Evolutionary conservation across 2,888 invertebrate species (phyloP).

Genomic region (Aspidiotus destructor): DNA sequence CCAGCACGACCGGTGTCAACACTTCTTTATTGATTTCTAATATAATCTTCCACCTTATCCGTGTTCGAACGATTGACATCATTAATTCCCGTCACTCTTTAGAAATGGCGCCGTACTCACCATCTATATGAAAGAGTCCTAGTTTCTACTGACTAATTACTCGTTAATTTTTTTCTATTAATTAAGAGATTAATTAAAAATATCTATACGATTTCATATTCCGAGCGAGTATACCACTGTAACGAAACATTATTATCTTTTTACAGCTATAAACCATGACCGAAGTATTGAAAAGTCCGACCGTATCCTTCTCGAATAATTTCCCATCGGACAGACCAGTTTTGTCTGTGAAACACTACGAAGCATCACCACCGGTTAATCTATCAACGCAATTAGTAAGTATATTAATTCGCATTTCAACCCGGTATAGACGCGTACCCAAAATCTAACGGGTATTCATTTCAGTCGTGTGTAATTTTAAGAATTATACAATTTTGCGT

Average conservation of each 20-base stretch:
- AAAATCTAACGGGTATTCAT: too few species aligned
- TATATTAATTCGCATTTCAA: neutral
- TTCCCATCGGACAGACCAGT: conserved; percentile 15
- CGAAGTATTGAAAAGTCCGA: conserved; percentile 15
- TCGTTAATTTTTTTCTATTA: neutral
- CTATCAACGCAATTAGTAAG: conserved; percentile 31
- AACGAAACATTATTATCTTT: neutral
- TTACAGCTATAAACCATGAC: conserved; percentile 13
- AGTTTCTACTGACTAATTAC: neutral
- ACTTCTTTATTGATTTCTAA: too few species aligned
- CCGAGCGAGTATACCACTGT: neutral
- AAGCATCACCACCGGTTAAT: conserved; percentile 34
- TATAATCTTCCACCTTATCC: too few species aligned
- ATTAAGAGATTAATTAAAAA: neutral
- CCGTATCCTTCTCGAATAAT: conserved; percentile 10
- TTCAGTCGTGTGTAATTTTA: neutral
- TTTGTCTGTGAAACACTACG: conserved; percentile 33
- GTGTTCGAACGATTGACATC: too few species aligned
- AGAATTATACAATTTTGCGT: neutral
- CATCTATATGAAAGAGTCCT: neutral
- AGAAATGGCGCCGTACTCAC: neutral
- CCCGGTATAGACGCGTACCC: too few species aligned
- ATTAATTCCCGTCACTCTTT: too few species aligned
- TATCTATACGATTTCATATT: neutral
- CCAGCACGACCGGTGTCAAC: too few species aligned